Evolutionary conservation across 2,113 vertebrate species (phyloP), one percentile per base, ranked within the genome.

Genomic region (Calidris pugnax): DNA sequence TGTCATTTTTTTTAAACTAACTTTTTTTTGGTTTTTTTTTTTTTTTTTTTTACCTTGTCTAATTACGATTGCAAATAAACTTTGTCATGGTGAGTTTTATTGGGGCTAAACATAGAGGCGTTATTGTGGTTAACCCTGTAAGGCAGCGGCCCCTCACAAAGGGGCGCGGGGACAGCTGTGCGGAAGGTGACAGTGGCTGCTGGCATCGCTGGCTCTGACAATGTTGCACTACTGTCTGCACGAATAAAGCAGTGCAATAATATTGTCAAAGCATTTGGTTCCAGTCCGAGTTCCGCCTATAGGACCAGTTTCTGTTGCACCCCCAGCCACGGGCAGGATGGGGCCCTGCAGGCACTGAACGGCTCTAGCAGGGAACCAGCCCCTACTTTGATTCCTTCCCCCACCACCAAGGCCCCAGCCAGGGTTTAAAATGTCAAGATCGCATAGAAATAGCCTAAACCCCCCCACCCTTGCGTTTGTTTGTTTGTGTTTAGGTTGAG

Each of bases 151-250:
- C 92, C 91, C 79, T 95, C 88, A 96, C 94, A 96, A 96, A 97
- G 90, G 93, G 89, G 96, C 95, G 91, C 90, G 90, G 89, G 96
- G 95, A 95, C 94, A 96, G 96, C 96, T 97, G 96, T 94, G 83
- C 74, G 90, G 87, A 93, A 92, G 71, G 94, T 96, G 92, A 93
- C 92, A 96, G 92, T 92, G 95, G 94, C 98, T 88, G 98, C 98
- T 98, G 98, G 98, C 98, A 99, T 98, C 98, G 98, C 97, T 96
- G 98, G 99, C 99, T 99, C 98, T 99, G 99, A 99, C 99, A 98
- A 98, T 99, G 98, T 99, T 99, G 99, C 99, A 99, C 99, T 99
- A 99, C 99, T 99, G 99, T 99, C 98, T 98, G 98, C 98, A 98
- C 98, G 98, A 97, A 98, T 98, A 97, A 99, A 99, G 99, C 99